These are phyloP conservation scores for Phoxinus phoxinus DNA, from an alignment of 2,113 vertebrate genomes.

Conservation along the genomic window DNA sequence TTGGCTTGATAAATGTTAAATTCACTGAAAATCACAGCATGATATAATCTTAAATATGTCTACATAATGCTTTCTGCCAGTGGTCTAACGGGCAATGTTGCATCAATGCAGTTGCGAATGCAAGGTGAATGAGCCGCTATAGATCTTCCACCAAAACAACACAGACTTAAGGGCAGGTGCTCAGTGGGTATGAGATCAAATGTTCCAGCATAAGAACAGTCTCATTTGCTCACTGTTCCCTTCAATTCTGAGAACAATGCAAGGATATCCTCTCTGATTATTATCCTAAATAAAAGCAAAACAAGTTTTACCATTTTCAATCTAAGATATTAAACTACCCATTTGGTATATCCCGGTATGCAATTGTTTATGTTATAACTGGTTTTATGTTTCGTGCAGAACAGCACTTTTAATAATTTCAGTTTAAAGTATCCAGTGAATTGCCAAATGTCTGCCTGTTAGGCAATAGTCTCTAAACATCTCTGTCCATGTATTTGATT, in stretches of 20 bases:
- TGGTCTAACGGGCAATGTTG: not conserved
- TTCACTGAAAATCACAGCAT: not conserved
- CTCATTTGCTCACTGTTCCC: not conserved
- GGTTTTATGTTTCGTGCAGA: conserved; percentile 18
- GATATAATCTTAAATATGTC: not conserved
- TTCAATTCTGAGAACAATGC: conserved; percentile 11
- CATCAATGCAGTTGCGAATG: not conserved
- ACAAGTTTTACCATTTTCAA: not conserved
- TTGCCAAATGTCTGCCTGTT: conserved; percentile 31
- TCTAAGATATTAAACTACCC: conserved; percentile 1
- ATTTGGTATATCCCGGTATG: not conserved
- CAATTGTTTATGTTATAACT: not conserved
- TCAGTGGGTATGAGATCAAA: not conserved
- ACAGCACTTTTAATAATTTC: conserved; percentile 36
- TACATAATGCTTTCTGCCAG: not conserved
- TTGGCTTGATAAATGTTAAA: not conserved
- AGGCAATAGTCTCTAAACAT: conserved; percentile 29
- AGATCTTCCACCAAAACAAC: conserved; percentile 4
- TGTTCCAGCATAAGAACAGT: not conserved
- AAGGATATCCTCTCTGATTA: not conserved
- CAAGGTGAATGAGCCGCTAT: not conserved
- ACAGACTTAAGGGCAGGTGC: conserved; percentile 25
- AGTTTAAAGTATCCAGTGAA: conserved; percentile 31
- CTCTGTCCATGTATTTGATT: conserved; percentile 40
- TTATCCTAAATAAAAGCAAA: conserved; percentile 18